These are phyloP conservation scores for Pandion haliaetus DNA, from an alignment of 2,113 vertebrate species.

Conservation along the genomic window DNA sequence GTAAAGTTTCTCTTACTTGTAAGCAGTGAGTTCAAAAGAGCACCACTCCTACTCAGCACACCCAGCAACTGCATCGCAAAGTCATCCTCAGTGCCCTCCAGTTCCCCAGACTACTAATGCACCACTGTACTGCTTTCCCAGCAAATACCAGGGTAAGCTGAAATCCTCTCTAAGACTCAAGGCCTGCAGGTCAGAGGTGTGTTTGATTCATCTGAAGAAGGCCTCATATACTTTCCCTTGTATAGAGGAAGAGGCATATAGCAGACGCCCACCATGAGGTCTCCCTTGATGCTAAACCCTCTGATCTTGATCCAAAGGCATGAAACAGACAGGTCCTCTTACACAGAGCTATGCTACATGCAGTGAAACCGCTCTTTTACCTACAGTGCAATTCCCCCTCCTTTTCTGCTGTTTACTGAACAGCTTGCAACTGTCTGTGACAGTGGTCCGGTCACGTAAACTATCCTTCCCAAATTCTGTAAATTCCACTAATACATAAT, in stretches of 20 bases:
- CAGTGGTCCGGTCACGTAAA: neutral
- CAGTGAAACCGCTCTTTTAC: neutral
- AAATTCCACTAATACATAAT: neutral
- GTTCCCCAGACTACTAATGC: neutral
- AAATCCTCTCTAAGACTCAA: neutral
- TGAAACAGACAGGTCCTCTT: fast-evolving
- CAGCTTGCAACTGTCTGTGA: neutral
- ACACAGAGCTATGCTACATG: fast-evolving
- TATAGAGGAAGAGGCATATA: neutral
- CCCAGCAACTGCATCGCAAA: fast-evolving
- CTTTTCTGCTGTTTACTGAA: neutral
- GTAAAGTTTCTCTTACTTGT: neutral
- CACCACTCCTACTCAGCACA: neutral
- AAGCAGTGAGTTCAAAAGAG: neutral
- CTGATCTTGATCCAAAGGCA: neutral
- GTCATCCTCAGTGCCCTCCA: neutral
- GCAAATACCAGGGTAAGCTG: neutral
- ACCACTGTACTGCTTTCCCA: neutral
- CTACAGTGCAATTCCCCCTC: neutral
- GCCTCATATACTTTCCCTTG: neutral
- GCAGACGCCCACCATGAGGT: neutral
- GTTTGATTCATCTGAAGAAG: neutral
- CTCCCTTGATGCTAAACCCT: neutral
- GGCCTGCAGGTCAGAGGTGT: neutral
- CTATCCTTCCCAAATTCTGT: neutral